Conservation (phyloP, 1,140 invertebrate species). For the Oryctes rhinoceros region DNA sequence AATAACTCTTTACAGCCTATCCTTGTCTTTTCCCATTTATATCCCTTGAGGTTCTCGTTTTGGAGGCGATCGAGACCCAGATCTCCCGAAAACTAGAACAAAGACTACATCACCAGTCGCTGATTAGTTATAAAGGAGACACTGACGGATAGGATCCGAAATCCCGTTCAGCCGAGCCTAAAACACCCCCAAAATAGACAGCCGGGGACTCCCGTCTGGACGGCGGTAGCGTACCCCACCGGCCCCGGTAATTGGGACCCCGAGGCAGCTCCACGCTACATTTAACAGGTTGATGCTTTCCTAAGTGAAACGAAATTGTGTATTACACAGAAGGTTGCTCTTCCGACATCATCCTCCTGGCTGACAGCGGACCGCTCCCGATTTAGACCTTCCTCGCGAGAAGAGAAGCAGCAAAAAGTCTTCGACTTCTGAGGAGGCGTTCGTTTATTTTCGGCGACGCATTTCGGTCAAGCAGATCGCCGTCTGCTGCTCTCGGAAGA, state of each 20-base stretch:
- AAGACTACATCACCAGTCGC: background rate
- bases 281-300: constrained; percentile 51
- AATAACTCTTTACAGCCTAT: too few relatives aligned
- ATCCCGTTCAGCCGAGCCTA: background rate
- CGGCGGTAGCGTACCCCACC: background rate
- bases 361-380: background rate
- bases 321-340: constrained; percentile 44
- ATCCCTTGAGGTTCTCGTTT: too few relatives aligned
- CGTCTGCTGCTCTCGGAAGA: too few relatives aligned
- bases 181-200: background rate
- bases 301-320: constrained; percentile 51
- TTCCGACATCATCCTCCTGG: background rate
- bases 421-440: too few relatives aligned
- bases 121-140: background rate
- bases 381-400: background rate
- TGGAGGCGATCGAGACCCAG: background rate
- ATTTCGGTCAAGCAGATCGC: too few relatives aligned
- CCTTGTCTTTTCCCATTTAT: too few relatives aligned
- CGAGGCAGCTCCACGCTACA: constrained; percentile 45
- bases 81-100: background rate
- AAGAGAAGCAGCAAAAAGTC: too few relatives aligned
- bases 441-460: too few relatives aligned
- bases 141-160: constrained; percentile 3
- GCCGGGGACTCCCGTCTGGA: background rate
- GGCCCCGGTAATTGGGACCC: constrained; percentile 6